phyloP scores from a whole-genome alignment of 2,113 vertebrate genomes.

The Morone chrysops region DNA sequence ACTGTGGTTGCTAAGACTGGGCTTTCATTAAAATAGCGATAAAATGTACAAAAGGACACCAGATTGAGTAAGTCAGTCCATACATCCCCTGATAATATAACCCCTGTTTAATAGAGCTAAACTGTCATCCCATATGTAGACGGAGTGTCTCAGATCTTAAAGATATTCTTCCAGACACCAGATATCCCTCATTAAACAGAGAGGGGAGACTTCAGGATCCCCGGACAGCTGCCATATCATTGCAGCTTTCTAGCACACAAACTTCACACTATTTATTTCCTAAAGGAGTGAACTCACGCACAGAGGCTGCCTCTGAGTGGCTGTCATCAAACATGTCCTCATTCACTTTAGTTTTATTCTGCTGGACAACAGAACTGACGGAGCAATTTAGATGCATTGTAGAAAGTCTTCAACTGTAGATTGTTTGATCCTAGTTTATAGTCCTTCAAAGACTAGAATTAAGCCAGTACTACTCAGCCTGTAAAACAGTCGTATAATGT shows the following conservation, averaged over 20 bases:
- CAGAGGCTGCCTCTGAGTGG: not conserved
- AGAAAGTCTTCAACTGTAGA: too few relatives aligned
- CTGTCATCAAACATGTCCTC: not conserved
- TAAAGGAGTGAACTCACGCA: not conserved
- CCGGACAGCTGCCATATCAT: not conserved
- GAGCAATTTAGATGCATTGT: too few relatives aligned
- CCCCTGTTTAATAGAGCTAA: not conserved
- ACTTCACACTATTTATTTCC: not conserved
- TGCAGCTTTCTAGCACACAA: not conserved
- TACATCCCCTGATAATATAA: not conserved
- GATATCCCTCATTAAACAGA: not conserved
- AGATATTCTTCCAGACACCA: conserved; percentile 5
- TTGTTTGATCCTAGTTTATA: not conserved
- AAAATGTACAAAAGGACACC: not conserved
- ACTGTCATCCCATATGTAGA: conserved; percentile 5
- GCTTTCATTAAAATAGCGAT: conserved; percentile 5
- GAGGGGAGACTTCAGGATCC: not conserved
- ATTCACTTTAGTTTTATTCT: not conserved
- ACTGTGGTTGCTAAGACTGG: not conserved
- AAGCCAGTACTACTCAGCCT: too few relatives aligned
- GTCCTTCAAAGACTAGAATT: not conserved
- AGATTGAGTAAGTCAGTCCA: not conserved
- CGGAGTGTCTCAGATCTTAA: not conserved
- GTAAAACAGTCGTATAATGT: too few relatives aligned
- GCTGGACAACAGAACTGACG: too few relatives aligned